Evolutionary conservation across 2,888 invertebrate genomes (phyloP), one percentile per base, ranked within the genome.

Genomic region (Zaprionus bogoriensis): DNA sequence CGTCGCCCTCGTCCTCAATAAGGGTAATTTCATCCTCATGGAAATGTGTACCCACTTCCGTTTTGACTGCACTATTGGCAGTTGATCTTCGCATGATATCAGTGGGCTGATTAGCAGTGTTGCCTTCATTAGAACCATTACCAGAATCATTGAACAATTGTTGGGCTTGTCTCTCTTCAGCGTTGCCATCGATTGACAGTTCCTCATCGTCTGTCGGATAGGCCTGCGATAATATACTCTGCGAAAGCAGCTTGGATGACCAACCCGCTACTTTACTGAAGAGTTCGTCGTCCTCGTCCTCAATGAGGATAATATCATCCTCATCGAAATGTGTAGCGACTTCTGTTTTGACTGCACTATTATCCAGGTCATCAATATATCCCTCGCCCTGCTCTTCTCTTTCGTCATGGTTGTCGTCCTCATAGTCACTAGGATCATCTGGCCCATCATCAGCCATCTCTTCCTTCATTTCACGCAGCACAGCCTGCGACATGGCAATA

Each of bases 381-480:
- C 12, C 14, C n/a, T 36, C 30, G 30, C 10, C 30, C 5, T 4
- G 4, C n/a, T 30, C n/a, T 10, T 77, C 68, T 12, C 66, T 58
- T 4, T 73, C 66, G 3, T 66, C 57, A 6, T 5, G 12, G 2
- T 50, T 7, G 1, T 69, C 62, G 0, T n/a, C 27, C 1, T 67
- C 67, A 4, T 17, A 47, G n/a, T 39, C 63, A 28, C 46, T 45
- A 0, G 67, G 38, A 17, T 61, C 58, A 14, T 63, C 51, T 17
- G 45, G 7, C 0, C 47, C 47, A 44, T 48, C 47, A 44, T 80
- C 77, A 1, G 68, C 74, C 51, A 89, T 67, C 39, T 88, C 88
- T 0, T 81, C 87, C 39, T 88, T 88, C 52, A 90, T 87, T 9
- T 89, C 90, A 3, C 80, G 80, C 1, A 89, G 64, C 4, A 87